These are phyloP conservation scores for Syngnathus acus DNA, from an alignment of 2,797 vertebrate genomes.

Conservation along the genomic window DNA sequence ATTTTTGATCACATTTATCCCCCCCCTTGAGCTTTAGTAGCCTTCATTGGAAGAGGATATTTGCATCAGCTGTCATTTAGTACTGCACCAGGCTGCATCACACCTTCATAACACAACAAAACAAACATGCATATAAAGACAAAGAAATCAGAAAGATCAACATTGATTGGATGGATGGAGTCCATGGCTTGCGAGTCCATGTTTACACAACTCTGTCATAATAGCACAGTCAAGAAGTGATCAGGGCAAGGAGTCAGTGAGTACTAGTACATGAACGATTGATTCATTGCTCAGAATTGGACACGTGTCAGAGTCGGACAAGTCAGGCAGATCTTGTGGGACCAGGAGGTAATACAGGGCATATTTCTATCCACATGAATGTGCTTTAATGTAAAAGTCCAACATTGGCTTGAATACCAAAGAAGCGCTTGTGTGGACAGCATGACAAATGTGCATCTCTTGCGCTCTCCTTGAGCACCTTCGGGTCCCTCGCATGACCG, in stretches of 20 bases:
- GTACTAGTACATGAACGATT: too few relatives aligned
- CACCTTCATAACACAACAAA: slow-evolving; percentile 47
- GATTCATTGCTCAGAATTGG: too few relatives aligned
- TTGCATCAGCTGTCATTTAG: slow-evolving; percentile 47
- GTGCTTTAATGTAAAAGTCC: neutral
- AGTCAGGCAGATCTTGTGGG: neutral
- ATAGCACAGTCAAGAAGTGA: too few relatives aligned
- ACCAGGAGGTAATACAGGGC: neutral
- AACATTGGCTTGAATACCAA: neutral
- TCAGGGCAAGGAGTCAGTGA: too few relatives aligned
- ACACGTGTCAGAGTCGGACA: neutral
- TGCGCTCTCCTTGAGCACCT: neutral
- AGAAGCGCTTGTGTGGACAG: neutral
- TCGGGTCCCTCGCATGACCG: neutral
- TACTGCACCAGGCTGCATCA: slow-evolving; percentile 44
- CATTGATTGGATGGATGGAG: slow-evolving; percentile 37
- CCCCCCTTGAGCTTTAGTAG: slow-evolving; percentile 56
- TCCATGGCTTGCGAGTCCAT: too few relatives aligned
- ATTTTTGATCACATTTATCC: slow-evolving; percentile 56
- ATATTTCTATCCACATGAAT: neutral
- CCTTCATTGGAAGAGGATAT: slow-evolving; percentile 55
- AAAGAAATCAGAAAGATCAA: slow-evolving; percentile 53
- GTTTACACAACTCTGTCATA: too few relatives aligned
- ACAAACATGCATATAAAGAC: slow-evolving; percentile 31
- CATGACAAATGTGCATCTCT: neutral